Base-by-base conservation (phyloP, 35 echinoderm and acorn worm genomes). In the Amphiura filiformis region DNA sequence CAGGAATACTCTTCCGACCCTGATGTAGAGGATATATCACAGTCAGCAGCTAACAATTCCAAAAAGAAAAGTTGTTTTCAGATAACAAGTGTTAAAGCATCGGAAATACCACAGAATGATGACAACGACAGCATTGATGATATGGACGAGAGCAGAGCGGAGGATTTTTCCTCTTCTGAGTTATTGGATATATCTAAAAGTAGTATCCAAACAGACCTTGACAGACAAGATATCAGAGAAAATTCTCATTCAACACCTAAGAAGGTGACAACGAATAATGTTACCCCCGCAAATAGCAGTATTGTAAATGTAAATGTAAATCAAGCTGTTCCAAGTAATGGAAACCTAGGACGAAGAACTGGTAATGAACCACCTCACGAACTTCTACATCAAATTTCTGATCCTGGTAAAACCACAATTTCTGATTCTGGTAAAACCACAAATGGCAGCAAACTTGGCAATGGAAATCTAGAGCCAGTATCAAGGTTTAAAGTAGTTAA, bases 41-140 rank as follows among this genome's bases (percentile, higher is more conserved):
- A 39, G 4, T 47, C 57, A 41, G 56, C 39, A 78, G 30, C 76
- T 64, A 75, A 83, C 13, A 39, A 41, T 35, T 35, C 36, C 75
- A 91, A 91, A 32, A 99, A 99, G 78, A 94, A 89, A 77, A 92
- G 93, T 89, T 94, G 86, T 88, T 99, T 99, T 88, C 96, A 99
- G 83, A 99, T 99, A 38, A 99, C 96, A 65, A 94, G 93, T 84
- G 93, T 99, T 64, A 85, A 64, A 76, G 88, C 75, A 88, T 90
- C 70, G 35, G 87, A 78, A 52, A 89, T 42, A 82, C 88, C 56
- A 65, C 85, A 38, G 83, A 94, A 75, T 57, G 93, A 89, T 84
- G 93, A 95, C 78, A 87, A 83, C 34, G 96, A 99, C 52, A 99
- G 96, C 77, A 94, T 90, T 56, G 96, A 99, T 82, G 96, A 99